Conservation (phyloP, 2,888 invertebrate species). For the Rhingia rostrata region DNA sequence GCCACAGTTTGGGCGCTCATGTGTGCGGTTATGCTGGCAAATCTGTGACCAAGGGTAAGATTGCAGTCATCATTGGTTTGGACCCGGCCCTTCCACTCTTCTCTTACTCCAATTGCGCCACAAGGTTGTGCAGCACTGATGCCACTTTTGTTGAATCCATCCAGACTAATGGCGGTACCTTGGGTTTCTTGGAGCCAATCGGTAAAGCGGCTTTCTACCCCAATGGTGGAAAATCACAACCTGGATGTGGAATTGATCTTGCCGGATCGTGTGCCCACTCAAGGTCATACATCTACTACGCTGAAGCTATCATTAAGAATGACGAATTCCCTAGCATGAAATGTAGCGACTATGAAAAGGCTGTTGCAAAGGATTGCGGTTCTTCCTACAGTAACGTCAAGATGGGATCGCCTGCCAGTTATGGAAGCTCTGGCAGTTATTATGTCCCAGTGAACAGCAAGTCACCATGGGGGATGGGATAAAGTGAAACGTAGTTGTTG, state of each 20-base stretch:
- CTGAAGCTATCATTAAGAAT: conserved; percentile 81
- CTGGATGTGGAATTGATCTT: conserved; percentile 83
- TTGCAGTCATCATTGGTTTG: conserved; percentile 83
- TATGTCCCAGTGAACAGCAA: conserved; percentile 78
- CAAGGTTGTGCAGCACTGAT: conserved; percentile 76
- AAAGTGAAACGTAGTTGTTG: background rate
- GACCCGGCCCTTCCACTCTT: conserved; percentile 77
- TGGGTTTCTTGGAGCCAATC: conserved; percentile 78
- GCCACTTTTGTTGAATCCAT: conserved; percentile 78
- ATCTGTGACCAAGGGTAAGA: conserved; percentile 84
- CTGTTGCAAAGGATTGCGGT: conserved; percentile 77
- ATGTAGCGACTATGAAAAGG: conserved; percentile 79
- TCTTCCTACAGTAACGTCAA: conserved; percentile 77
- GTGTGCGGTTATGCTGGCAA: conserved; percentile 85
- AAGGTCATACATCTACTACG: conserved; percentile 82
- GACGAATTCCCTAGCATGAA: conserved; percentile 77
- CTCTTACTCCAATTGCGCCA: conserved; percentile 75
- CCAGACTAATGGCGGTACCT: conserved; percentile 77
- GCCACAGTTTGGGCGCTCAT: conserved; percentile 85
- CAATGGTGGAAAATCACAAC: conserved; percentile 84
- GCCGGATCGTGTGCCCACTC: conserved; percentile 83
- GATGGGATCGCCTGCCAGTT: conserved; percentile 78
- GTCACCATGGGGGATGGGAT: conserved; percentile 76
- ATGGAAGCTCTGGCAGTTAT: conserved; percentile 78
- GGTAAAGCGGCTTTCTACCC: conserved; percentile 84